phyloP scores from a whole-genome alignment of 2,888 invertebrate genomes.

The Cenopis cana region DNA sequence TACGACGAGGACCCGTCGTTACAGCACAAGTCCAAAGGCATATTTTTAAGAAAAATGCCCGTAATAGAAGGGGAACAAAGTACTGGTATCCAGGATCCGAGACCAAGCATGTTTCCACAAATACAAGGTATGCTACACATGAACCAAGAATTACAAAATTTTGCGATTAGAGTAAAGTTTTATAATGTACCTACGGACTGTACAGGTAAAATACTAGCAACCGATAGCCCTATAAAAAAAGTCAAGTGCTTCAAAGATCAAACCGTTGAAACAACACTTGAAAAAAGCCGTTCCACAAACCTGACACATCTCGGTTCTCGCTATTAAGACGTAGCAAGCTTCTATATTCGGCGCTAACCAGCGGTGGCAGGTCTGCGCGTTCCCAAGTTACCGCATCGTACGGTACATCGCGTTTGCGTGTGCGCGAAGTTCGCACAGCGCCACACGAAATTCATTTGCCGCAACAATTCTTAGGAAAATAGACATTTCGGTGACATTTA shows the following conservation, averaged over 20 bases:
- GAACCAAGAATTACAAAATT: too few relatives aligned
- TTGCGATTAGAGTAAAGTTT: too few relatives aligned
- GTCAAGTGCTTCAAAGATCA: conserved; percentile 4
- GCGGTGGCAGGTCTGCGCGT: conserved; percentile 55
- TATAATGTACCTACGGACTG: too few relatives aligned
- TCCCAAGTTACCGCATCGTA: conserved; percentile 62
- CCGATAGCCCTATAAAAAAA: conserved; percentile 3
- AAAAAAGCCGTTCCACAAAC: conserved; percentile 32
- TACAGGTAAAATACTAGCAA: not conserved
- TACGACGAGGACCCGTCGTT: too few relatives aligned
- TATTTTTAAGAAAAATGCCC: too few relatives aligned
- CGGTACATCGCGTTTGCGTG: conserved; percentile 66
- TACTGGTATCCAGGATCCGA: too few relatives aligned
- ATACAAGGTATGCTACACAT: too few relatives aligned
- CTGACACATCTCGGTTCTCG: conserved; percentile 19
- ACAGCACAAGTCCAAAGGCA: too few relatives aligned
- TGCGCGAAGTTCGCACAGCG: conserved; percentile 51
- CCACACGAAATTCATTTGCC: conserved; percentile 61
- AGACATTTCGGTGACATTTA: conserved; percentile 36
- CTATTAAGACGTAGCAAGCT: conserved; percentile 34
- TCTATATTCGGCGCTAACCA: conserved; percentile 55
- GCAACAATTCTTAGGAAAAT: conserved; percentile 43
- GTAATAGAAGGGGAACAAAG: too few relatives aligned
- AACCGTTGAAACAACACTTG: conserved; percentile 20
- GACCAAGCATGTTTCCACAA: too few relatives aligned